Evolutionary conservation across 2,888 invertebrate genomes (phyloP), one percentile per base, ranked within the genome.

Genomic region (Timema podura): DNA sequence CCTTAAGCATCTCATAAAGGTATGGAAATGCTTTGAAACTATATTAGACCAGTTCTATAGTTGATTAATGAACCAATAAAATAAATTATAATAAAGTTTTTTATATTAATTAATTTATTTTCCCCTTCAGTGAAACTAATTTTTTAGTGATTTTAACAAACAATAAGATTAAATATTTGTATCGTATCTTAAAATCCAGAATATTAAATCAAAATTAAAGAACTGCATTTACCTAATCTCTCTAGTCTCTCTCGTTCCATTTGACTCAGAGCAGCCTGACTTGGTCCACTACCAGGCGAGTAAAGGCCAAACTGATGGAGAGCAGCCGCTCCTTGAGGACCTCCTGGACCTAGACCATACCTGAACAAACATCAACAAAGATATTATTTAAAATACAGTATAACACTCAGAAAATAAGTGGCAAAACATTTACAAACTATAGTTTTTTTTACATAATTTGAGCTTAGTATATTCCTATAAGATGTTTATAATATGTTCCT

Each of bases 161-260:
- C 57, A 15, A 46, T 47, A 13, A 15, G 6, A 65, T 10, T 2
- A 51, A 1, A 13, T 51, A n/a, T 51, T 51, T 51, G 51, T 2
- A n/a, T 51, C 11, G 11, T 51, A n/a, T 11, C 51, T n/a, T 3
- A 51, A 51, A 51, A 51, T n/a, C n/a, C 11, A 51, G n/a, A 51
- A 51, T 51, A 51, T 11, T 13, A 3, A n/a, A 44, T 16, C 9
- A 44, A 61, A 30, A 30, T 30, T 30, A 30, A 30, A 30, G 30
- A 3, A 16, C 11, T 57, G 57, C 47, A 88, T 87, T 67, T 91
- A 80, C 94, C 94, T 77, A 95, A 84, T 78, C 93, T 83, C 80
- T 93, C 93, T 30, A 93, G 84, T 68, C 96, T 87, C 81, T 96
- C 96, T 72, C 96, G 85, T 80, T 96, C 96, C 79, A 95, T 83